These are phyloP conservation scores for Ailuropoda melanoleuca DNA, from an alignment of 2,113 vertebrate genomes.

Conservation along the genomic window DNA sequence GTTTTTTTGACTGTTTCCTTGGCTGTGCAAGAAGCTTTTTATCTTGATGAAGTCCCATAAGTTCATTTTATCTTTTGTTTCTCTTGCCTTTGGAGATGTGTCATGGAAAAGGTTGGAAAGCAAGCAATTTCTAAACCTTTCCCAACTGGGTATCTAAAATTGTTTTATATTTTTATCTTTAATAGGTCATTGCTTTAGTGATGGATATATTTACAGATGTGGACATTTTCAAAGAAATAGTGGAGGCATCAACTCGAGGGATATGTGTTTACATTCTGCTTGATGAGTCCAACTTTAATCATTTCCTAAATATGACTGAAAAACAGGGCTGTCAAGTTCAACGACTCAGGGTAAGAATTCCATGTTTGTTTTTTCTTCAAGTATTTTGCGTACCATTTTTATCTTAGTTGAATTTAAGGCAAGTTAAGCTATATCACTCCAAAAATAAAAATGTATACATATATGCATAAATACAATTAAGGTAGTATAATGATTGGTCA, in stretches of 20 bases:
- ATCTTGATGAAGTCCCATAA: no score
- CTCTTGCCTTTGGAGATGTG: no score
- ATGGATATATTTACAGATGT: constrained; percentile 98
- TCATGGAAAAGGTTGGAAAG: no score
- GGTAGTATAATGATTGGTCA: background rate
- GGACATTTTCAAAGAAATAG: constrained; percentile 95
- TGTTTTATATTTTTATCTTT: constrained; percentile 60
- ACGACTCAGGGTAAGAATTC: constrained; percentile 92
- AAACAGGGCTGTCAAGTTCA: constrained; percentile 93
- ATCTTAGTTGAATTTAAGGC: background rate
- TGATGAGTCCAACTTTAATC: constrained; percentile 90
- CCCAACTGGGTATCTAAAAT: constrained; percentile 1
- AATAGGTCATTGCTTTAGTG: constrained; percentile 94
- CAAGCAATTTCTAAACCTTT: background rate
- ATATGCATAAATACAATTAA: background rate
- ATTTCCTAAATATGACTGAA: constrained; percentile 94
- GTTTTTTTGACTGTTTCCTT: no score
- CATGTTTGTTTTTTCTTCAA: background rate
- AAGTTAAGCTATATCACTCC: background rate
- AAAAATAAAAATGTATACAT: background rate
- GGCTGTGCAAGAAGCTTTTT: no score
- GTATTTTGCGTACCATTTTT: background rate
- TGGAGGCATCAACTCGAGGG: constrained; percentile 92
- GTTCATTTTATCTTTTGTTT: no score
- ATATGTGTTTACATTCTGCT: constrained; percentile 94